Evolutionary conservation across 2,797 vertebrate genomes (phyloP).

Genomic region (Cottoperca gobio): DNA sequence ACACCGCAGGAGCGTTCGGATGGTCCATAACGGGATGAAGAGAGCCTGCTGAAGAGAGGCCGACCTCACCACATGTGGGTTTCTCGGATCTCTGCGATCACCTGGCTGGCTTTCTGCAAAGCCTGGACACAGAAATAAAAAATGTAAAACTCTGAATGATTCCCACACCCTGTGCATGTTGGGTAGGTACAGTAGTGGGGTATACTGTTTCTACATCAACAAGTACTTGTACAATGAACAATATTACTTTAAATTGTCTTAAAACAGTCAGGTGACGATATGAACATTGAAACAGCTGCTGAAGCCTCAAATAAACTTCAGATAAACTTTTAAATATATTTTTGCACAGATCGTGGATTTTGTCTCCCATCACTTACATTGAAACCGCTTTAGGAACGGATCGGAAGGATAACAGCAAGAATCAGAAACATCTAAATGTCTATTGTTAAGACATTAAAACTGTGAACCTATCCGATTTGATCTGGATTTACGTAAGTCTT

Average conservation of each 20-base stretch:
- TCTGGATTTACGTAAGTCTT: background rate
- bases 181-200: background rate
- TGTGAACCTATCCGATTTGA: background rate
- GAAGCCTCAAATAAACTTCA: background rate
- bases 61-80: slow-evolving; percentile 95
- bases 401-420: no score
- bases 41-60: slow-evolving; percentile 21
- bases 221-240: background rate
- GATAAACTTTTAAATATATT: background rate
- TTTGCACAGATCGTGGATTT: background rate
- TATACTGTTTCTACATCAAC: background rate
- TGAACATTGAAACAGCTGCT: no score
- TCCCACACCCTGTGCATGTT: background rate
- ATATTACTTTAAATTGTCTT: no score
- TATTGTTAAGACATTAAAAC: no score
- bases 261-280: no score
- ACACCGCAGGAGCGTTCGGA: slow-evolving; percentile 26
- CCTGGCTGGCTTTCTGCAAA: slow-evolving; percentile 96
- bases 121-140: slow-evolving; percentile 81
- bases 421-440: no score
- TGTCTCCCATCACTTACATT: background rate
- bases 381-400: no score
- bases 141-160: background rate
- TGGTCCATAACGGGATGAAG: slow-evolving; percentile 37
- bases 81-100: slow-evolving; percentile 98